A percentile compares a stretch with the other conserved stretches of the same genome.
phyloP scores from a whole-genome alignment of 2,888 invertebrate species.

The Drosophila flavopinicola region DNA sequence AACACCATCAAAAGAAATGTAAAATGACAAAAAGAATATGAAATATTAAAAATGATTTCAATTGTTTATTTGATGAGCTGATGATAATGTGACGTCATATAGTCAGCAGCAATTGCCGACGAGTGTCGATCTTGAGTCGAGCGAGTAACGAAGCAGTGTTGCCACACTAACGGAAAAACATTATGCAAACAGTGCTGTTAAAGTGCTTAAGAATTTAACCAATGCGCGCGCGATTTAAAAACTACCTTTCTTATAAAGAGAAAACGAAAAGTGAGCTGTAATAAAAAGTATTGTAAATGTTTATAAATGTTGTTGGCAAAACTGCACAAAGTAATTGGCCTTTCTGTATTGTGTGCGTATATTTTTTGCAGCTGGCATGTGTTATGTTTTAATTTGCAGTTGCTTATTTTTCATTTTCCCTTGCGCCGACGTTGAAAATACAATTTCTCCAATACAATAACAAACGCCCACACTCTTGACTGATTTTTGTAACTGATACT shows the following conservation, averaged over 20 bases:
- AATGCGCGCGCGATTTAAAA: slow-evolving; percentile 1
- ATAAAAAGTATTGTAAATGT: not conserved
- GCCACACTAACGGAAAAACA: not conserved
- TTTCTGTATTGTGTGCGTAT: not conserved
- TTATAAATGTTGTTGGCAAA: not conserved
- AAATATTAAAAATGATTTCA: no score
- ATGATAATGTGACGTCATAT: slow-evolving; percentile 13
- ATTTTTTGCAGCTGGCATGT: not conserved
- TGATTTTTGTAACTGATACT: slow-evolving; percentile 40
- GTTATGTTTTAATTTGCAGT: slow-evolving; percentile 37
- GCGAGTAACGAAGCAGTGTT: slow-evolving; percentile 2
- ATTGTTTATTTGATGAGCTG: no score
- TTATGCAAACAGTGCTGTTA: slow-evolving; percentile 4
- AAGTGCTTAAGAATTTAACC: not conserved
- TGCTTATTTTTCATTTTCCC: slow-evolving; percentile 39
- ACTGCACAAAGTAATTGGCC: not conserved
- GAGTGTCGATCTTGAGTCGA: not conserved
- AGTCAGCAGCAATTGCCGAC: not conserved
- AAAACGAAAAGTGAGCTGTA: not conserved
- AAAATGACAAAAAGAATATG: no score
- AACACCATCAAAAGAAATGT: no score
- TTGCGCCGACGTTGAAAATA: slow-evolving; percentile 33
- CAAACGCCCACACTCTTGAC: slow-evolving; percentile 15
- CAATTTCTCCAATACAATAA: slow-evolving; percentile 33
- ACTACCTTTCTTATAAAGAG: not conserved